Percentiles rank a stretch among this genome's conserved stretches.
phyloP scores from a whole-genome alignment of 2,888 invertebrate species.

The Drosophila planitibia region DNA sequence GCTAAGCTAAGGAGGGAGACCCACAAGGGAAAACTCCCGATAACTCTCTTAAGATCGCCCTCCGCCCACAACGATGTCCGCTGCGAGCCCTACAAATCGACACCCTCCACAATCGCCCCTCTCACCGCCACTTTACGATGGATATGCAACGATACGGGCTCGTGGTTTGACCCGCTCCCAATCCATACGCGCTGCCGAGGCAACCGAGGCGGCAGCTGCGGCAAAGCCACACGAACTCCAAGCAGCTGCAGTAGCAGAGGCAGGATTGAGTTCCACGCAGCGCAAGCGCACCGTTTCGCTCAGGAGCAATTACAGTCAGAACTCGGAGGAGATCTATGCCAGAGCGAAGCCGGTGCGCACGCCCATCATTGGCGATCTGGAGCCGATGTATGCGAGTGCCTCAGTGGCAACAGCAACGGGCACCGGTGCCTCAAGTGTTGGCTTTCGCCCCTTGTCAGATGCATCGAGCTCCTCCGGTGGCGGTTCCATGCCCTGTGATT shows the following conservation, averaged over 20 bases:
- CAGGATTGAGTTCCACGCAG: conserved; percentile 40
- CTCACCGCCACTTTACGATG: conserved; percentile 90
- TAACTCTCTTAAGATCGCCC: neutral
- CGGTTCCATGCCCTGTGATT: conserved; percentile 82
- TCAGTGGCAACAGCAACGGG: conserved; percentile 21
- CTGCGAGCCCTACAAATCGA: conserved; percentile 67
- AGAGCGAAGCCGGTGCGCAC: conserved; percentile 82
- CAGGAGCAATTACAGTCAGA: conserved; percentile 78
- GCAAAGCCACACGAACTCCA: conserved; percentile 50
- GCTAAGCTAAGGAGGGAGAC: neutral
- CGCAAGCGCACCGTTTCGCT: conserved; percentile 82
- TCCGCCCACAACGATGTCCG: conserved; percentile 60
- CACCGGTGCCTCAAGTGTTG: conserved; percentile 3
- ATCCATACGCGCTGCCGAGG: conserved; percentile 84
- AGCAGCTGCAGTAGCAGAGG: conserved; percentile 1
- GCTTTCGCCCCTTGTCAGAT: conserved; percentile 83
- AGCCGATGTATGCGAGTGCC: conserved; percentile 82
- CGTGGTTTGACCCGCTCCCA: conserved; percentile 86
- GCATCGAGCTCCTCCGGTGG: conserved; percentile 83
- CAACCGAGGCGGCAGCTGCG: conserved; percentile 73
- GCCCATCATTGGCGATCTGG: conserved; percentile 80
- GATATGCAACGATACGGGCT: conserved; percentile 94
- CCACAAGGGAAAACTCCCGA: neutral
- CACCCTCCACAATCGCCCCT: conserved; percentile 68
- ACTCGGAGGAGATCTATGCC: conserved; percentile 78